Evolutionary conservation across 2,888 invertebrate species (phyloP), one percentile per base, ranked within the genome.

Genomic region (Megastigmus dorsalis): DNA sequence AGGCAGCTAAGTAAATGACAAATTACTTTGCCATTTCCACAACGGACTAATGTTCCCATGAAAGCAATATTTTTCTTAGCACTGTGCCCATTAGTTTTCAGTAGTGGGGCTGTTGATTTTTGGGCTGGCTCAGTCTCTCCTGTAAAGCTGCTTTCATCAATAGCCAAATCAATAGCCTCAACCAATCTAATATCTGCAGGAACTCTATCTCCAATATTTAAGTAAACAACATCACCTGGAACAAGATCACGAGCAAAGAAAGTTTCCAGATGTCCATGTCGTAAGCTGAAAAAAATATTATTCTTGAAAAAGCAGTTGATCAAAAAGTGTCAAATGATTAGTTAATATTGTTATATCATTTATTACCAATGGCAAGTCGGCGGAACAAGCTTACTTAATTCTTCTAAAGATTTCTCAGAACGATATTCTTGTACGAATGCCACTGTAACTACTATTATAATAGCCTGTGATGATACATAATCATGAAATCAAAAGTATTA

Each of bases 361-460:
- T 54, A 60, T 20, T 43, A 95, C 95, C 97, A 97, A 89, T 96
- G 95, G 88, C 97, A 97, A 82, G 95, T 92, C 5, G 99, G 99
- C 68, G 99, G 99, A 66, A 99, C 98, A 43, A 99, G 90, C 89
- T 99, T 99, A 80, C 96, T 98, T 59, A 99, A 90, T 88, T 98
- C 98, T 88, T 99, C 96, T 23, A 99, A 90, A 41, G 98, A 98
- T 89, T 99, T 97, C 90, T 99, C 99, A 1, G 99, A 99, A 77
- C 99, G 93, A 89, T 98, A 99, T 89, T 98, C 98, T 90, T 99
- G 99, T 68, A 99, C 95, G 90, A 99, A 99, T 62, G 99, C 99
- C 69, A 99, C 99, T 9, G 99, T 98, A 65, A 99, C 99, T 70
- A 99, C 99, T 81, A 88, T 88, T 72, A 93, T 90, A 78, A 94